These are phyloP conservation scores for Chionis minor DNA, from an alignment of 2,113 vertebrate species.

Conservation along the genomic window DNA sequence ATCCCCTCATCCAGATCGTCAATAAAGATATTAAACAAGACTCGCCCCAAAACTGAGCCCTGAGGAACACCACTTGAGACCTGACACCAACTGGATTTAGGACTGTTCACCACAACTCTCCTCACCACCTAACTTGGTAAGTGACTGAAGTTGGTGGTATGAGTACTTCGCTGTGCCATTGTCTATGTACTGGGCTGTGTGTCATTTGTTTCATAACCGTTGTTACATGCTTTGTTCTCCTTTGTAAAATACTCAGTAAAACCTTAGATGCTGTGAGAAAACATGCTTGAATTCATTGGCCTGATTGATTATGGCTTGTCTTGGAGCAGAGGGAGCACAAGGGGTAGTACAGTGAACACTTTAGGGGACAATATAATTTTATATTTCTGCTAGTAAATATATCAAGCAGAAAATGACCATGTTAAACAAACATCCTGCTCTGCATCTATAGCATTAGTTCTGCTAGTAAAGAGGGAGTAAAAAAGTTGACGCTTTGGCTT, in stretches of 20 bases:
- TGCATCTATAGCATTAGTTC: neutral
- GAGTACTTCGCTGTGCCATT: neutral
- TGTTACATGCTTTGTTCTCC: neutral
- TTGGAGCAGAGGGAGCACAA: neutral
- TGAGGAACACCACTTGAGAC: too few species aligned
- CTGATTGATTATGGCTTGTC: neutral
- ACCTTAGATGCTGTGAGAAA: neutral
- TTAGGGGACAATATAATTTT: neutral
- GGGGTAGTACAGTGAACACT: neutral
- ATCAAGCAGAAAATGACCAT: neutral
- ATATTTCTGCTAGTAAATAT: conserved; percentile 26
- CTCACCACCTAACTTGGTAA: neutral
- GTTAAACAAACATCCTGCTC: neutral
- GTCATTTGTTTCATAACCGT: neutral
- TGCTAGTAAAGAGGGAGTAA: neutral
- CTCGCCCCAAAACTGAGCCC: too few species aligned
- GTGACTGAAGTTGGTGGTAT: neutral
- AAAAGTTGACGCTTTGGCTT: neutral
- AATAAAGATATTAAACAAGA: too few species aligned
- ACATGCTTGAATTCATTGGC: neutral
- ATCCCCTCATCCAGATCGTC: too few species aligned
- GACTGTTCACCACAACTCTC: neutral
- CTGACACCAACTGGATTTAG: too few species aligned
- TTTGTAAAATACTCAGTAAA: neutral
- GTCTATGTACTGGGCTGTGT: neutral